These are phyloP conservation scores for Halichoeres trimaculatus DNA, from an alignment of 2,113 vertebrate species.

Conservation along the genomic window DNA sequence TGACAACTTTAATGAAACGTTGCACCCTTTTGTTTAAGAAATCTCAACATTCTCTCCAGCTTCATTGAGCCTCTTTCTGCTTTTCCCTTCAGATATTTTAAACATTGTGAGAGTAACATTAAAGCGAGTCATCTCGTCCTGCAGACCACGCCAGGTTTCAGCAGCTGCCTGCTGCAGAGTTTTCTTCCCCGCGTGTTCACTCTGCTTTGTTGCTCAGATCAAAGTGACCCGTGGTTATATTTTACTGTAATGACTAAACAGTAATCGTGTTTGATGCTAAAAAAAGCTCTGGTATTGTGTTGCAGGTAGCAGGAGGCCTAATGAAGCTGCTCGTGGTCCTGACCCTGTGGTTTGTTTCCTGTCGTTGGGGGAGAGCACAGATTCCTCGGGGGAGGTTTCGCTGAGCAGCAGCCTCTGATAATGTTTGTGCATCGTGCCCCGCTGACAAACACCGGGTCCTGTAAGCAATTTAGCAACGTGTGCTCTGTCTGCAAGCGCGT, in stretches of 20 bases:
- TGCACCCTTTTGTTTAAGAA: too few relatives aligned
- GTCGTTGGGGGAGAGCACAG: constrained; percentile 22
- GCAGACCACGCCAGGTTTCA: too few relatives aligned
- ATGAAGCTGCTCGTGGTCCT: constrained; percentile 3
- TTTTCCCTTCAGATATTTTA: too few relatives aligned
- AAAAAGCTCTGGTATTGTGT: neutral
- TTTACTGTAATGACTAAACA: neutral
- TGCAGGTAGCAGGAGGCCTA: neutral
- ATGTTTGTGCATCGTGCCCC: constrained; percentile 35
- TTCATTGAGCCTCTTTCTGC: too few relatives aligned
- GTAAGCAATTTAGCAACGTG: constrained; percentile 40
- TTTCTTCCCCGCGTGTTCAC: too few relatives aligned
- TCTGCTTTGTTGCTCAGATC: neutral
- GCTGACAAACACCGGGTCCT: constrained; percentile 30
- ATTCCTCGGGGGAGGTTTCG: constrained; percentile 21
- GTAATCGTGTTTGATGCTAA: neutral
- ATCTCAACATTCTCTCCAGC: too few relatives aligned
- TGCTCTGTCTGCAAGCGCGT: constrained; percentile 12
- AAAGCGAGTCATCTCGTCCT: too few relatives aligned
- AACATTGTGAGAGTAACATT: too few relatives aligned
- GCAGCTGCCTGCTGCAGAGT: too few relatives aligned
- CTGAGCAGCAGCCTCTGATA: constrained; percentile 30
- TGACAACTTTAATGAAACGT: too few relatives aligned
- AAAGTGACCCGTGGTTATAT: neutral
- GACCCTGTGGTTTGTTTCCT: constrained; percentile 11